Percentiles rank a stretch among this genome's conserved stretches.
Conservation (phyloP, 2,113 vertebrate genomes). For the Hoplias malabaricus region DNA sequence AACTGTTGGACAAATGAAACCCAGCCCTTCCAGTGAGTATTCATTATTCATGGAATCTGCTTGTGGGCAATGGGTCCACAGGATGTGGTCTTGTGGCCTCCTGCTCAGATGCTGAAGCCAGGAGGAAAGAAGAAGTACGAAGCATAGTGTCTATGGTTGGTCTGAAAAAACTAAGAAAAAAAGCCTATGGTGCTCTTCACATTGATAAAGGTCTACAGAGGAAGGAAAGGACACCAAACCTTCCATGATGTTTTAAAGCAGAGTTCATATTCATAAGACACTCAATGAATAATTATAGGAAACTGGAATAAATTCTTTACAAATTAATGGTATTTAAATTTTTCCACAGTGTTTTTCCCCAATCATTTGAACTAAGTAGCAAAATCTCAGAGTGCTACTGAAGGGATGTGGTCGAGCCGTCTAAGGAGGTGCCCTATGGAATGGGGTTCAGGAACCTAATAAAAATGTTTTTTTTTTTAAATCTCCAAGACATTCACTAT, state of each 20-base stretch:
- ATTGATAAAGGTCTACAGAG: slow-evolving; percentile 46
- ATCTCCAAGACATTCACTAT: too few species aligned
- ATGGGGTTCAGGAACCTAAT: too few species aligned
- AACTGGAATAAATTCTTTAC: slow-evolving; percentile 13
- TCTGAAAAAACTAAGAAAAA: slow-evolving; percentile 51
- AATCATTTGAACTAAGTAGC: too few species aligned
- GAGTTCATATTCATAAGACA: slow-evolving; percentile 1
- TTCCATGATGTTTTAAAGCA: slow-evolving; percentile 1
- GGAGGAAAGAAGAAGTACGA: slow-evolving; percentile 39
- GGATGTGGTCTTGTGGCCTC: slow-evolving; percentile 61
- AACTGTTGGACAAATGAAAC: slow-evolving; percentile 55
- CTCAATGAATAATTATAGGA: slow-evolving; percentile 6
- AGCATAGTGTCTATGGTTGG: slow-evolving; percentile 51
- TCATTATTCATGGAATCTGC: slow-evolving; percentile 61
- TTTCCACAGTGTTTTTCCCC: too few species aligned
- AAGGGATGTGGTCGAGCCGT: too few species aligned
- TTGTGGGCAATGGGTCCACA: slow-evolving; percentile 50
- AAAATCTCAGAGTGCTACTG: too few species aligned
- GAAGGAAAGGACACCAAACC: slow-evolving; percentile 13
- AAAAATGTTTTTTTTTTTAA: too few species aligned
- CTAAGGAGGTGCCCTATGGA: too few species aligned
- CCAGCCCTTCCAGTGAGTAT: slow-evolving; percentile 41
- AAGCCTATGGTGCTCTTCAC: slow-evolving; percentile 18
- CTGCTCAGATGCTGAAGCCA: slow-evolving; percentile 25
- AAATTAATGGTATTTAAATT: too few species aligned